Conservation (phyloP, 2,113 vertebrate genomes). For the Enhydra lutris region DNA sequence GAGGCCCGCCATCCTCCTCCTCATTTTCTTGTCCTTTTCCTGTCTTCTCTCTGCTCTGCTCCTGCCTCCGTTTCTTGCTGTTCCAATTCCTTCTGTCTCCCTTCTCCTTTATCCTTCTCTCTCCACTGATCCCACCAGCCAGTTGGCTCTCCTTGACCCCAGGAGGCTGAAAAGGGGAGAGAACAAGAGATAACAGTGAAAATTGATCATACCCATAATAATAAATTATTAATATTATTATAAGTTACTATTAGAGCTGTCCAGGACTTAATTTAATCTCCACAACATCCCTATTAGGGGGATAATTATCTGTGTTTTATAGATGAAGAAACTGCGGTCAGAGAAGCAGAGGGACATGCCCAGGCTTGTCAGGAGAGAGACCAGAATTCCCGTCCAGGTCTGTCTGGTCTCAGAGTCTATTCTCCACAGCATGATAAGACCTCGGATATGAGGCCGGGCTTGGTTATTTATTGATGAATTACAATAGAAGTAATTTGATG, state of each 20-base stretch:
- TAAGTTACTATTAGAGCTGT: background rate
- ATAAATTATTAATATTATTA: background rate
- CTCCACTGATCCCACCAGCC: background rate
- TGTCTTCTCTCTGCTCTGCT: background rate
- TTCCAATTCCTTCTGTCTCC: background rate
- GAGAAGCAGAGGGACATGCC: background rate
- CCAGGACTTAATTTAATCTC: slow-evolving; percentile 37
- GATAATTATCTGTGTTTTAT: background rate
- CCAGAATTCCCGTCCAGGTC: background rate
- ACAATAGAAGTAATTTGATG: slow-evolving; percentile 81
- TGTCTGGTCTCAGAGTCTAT: background rate
- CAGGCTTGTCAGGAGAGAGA: background rate
- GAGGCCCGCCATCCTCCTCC: no score
- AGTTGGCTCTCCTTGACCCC: background rate
- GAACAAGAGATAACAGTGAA: background rate
- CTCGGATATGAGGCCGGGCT: slow-evolving; percentile 68
- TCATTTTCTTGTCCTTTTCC: background rate
- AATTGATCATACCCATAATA: background rate
- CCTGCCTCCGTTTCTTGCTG: background rate
- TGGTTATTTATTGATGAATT: slow-evolving; percentile 80
- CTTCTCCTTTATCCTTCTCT: background rate
- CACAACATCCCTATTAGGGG: background rate
- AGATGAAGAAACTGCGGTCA: background rate
- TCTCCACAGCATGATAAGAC: background rate
- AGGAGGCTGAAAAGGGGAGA: background rate